A percentile compares a stretch with the other conserved stretches of the same genome.
These are phyloP conservation scores for Hapalemur alaotrensis DNA, from an alignment of 2,797 vertebrate genomes.

Conservation along the genomic window DNA sequence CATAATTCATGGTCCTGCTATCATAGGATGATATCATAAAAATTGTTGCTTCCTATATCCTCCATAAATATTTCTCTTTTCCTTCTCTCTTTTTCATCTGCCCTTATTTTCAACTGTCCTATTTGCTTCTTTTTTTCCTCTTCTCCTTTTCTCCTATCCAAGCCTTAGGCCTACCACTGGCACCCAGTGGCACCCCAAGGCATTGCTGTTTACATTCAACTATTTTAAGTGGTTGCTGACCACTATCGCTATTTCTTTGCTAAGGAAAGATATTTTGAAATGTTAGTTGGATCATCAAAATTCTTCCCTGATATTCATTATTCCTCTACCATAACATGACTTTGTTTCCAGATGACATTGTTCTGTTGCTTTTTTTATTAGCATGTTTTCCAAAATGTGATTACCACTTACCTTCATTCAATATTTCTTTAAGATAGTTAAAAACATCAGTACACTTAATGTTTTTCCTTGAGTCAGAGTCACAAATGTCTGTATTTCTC, in stretches of 20 bases:
- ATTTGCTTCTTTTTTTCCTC: not conserved
- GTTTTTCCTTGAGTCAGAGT: not conserved
- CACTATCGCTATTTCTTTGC: slow-evolving; percentile 19
- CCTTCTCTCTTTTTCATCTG: not conserved
- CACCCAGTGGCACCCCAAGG: slow-evolving; percentile 28
- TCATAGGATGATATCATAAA: not conserved
- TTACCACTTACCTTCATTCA: not conserved
- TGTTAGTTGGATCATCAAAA: slow-evolving; percentile 27
- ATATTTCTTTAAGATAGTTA: slow-evolving; percentile 27
- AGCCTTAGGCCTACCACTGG: slow-evolving; percentile 34
- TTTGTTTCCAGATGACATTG: not conserved
- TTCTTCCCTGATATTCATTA: slow-evolving; percentile 7
- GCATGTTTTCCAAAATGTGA: not conserved
- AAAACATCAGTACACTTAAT: not conserved
- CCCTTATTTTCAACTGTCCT: not conserved
- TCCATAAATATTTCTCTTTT: not conserved
- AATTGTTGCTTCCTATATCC: not conserved
- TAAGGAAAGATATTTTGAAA: not conserved
- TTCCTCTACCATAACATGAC: not conserved
- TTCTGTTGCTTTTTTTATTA: slow-evolving; percentile 20
- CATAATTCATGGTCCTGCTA: not conserved
- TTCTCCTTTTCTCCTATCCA: not conserved
- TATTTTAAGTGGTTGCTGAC: slow-evolving; percentile 4
- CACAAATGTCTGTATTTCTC: not conserved
- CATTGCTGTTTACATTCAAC: slow-evolving; percentile 24